A percentile compares a stretch with the other conserved stretches of the same genome.
These are phyloP conservation scores for Chloroceryle amazona DNA, from an alignment of 2,797 vertebrate genomes.

Conservation along the genomic window DNA sequence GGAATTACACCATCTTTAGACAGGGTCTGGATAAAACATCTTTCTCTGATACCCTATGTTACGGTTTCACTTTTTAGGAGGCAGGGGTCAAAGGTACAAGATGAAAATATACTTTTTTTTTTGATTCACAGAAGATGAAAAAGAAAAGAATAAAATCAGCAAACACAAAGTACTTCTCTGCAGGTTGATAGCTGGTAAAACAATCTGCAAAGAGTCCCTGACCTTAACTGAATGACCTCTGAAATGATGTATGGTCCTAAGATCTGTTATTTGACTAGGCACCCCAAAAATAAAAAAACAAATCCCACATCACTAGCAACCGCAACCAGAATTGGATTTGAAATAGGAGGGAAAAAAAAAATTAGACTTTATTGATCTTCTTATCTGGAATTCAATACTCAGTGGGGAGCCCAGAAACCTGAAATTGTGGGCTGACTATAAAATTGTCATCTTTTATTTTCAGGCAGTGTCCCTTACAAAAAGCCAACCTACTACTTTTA, in stretches of 20 bases:
- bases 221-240: not conserved
- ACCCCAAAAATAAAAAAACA: not conserved
- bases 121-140: no score
- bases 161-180: not conserved
- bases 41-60: not conserved
- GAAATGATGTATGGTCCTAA: not conserved
- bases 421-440: not conserved
- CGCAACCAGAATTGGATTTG: slow-evolving; percentile 6
- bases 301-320: not conserved
- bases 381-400: slow-evolving; percentile 21
- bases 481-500: not conserved
- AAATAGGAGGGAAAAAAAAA: not conserved
- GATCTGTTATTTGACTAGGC: not conserved
- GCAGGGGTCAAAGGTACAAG: accelerated
- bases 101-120: not conserved
- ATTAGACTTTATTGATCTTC: slow-evolving; percentile 29
- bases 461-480: not conserved
- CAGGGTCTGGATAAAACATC: not conserved
- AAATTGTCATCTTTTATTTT: not conserved
- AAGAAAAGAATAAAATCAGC: not conserved
- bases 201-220: not conserved
- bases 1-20: not conserved
- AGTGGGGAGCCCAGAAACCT: not conserved
- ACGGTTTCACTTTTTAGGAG: not conserved
- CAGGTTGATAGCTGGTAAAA: not conserved